Conservation (phyloP, 2,888 invertebrate species). For the Trissoscelio sp. region DNA sequence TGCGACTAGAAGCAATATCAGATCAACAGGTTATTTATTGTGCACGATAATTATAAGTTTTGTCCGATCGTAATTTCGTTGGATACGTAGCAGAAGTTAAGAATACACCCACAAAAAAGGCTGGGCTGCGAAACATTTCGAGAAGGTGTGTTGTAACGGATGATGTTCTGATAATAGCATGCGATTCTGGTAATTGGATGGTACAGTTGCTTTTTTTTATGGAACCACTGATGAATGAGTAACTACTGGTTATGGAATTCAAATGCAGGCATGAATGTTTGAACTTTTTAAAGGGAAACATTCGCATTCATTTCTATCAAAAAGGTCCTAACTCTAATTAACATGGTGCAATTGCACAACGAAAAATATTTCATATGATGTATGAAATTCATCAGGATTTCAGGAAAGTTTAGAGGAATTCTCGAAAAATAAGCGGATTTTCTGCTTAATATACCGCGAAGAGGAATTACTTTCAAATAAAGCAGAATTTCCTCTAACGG, state of each 20-base stretch:
- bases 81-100: conserved; percentile 32
- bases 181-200: conserved; percentile 23
- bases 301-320: too few relatives aligned
- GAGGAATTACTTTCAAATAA: too few relatives aligned
- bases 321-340: too few relatives aligned
- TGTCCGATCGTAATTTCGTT: conserved; percentile 34
- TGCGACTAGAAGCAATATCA: conserved; percentile 37
- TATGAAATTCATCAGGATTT: too few relatives aligned
- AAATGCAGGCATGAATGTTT: too few relatives aligned
- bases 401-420: too few relatives aligned
- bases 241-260: background rate
- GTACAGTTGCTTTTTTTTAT: background rate
- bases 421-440: too few relatives aligned
- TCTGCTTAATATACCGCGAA: too few relatives aligned
- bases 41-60: conserved; percentile 54
- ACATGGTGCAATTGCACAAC: too few relatives aligned
- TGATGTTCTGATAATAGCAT: conserved; percentile 12
- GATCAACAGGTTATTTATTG: conserved; percentile 61
- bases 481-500: too few relatives aligned
- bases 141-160: conserved; percentile 24
- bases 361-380: too few relatives aligned
- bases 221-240: background rate
- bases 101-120: conserved; percentile 8
- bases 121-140: conserved; percentile 15
- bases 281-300: too few relatives aligned